Evolutionary conservation across 1,140 invertebrate genomes (phyloP), one percentile per base, ranked within the genome.

Genomic region (Zaprionus lachaisei): DNA sequence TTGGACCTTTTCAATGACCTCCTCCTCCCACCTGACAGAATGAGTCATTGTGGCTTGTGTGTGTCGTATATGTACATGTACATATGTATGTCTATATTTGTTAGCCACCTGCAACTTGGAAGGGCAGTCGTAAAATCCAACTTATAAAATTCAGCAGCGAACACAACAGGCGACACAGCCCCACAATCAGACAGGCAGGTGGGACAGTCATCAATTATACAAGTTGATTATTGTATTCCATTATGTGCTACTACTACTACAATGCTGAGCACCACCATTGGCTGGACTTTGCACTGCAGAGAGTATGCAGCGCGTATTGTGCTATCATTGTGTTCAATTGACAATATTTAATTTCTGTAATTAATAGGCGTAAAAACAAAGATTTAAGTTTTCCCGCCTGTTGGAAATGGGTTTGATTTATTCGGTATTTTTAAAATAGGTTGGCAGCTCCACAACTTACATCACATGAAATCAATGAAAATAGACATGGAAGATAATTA

Each of bases 361-460:
- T 4, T 17, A 3, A 28, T 44, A 31, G 17, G 22, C 47, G 51
- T 28, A 62, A 20, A 41, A 14, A 2, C 7, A 31, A 49, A 12
- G 26, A 62, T 62, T 62, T 47, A 31, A 62, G 17, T 26, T n/a
- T 28, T 26, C 38, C 64, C 71, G 64, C 34, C 22, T 20, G 7
- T 15, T 34, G 12, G 20, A 2, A 37, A 54, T 24, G 24, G n/a
- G 15, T 38, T 31, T 49, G 15, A 14, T 26, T 28, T 67, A 12
- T 51, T 28, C 24, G n/a, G 31, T 67, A 67, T 67, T 60, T 61
- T 72, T n/a, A 6, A 61, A 51, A 37, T 1, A 38, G 58, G 71
- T 73, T 73, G 71, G 71, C 64, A 73, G 71, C 64, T 5, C 71
- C 26, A 55, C 20, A 44, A 24, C 24, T 11, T 44, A 28, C 1